A percentile compares a stretch with the other conserved stretches of the same genome.
Conservation (phyloP, 2,113 vertebrate genomes). For the Eonycteris spelaea region DNA sequence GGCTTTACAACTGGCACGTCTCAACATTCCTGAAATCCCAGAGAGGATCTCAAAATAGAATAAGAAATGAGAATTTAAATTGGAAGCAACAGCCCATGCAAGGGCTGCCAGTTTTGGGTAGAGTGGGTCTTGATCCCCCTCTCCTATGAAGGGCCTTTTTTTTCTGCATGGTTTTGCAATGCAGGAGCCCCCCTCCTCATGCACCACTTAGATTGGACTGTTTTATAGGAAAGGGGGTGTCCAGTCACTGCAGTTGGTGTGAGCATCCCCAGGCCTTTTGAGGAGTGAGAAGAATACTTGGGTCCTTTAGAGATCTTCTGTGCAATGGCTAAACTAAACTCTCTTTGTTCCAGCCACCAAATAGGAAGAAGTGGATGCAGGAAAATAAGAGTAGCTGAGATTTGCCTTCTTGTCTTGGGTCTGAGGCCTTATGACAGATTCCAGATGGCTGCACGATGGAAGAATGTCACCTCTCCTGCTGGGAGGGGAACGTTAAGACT, state of each 20-base stretch:
- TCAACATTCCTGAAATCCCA: conserved; percentile 85
- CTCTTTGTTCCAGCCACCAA: background rate
- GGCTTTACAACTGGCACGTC: conserved; percentile 79
- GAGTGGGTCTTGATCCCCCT: conserved; percentile 70
- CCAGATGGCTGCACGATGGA: background rate
- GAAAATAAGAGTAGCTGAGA: background rate
- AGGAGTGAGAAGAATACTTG: background rate
- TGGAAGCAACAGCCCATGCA: conserved; percentile 79
- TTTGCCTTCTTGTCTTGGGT: background rate
- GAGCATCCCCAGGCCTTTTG: conserved; percentile 43
- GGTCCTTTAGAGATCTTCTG: background rate
- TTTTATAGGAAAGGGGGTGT: conserved; percentile 72
- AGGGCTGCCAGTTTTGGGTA: conserved; percentile 75
- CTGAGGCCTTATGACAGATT: background rate
- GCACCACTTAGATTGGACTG: conserved; percentile 49
- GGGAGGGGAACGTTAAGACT: background rate
- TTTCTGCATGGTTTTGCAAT: conserved; percentile 65
- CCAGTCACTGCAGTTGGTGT: conserved; percentile 52
- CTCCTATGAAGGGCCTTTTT: background rate
- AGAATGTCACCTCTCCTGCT: background rate
- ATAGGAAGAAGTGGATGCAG: too few species aligned
- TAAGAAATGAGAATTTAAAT: conserved; percentile 83
- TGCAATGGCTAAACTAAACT: conserved; percentile 13
- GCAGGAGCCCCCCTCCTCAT: conserved; percentile 47
- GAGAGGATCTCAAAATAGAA: conserved; percentile 85